Conservation (phyloP, 2,888 invertebrate species). For the Pocota personata region DNA sequence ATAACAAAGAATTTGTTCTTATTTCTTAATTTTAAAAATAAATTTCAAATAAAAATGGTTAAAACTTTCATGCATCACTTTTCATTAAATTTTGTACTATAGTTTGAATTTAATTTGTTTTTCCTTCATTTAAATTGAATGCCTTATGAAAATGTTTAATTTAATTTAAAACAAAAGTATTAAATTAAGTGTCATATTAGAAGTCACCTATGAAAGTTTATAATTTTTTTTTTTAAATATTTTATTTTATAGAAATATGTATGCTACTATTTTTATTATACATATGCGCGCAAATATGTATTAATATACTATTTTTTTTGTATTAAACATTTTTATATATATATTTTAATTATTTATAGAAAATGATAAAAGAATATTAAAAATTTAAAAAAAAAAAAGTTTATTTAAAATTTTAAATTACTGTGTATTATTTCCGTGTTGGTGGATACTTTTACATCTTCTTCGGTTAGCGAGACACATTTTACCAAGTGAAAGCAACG, state of each 20-base stretch:
- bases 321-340: slow-evolving; percentile 38
- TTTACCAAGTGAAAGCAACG: too few species aligned
- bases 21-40: not conserved
- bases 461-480: not conserved
- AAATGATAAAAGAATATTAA: slow-evolving; percentile 38
- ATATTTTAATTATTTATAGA: slow-evolving; percentile 69
- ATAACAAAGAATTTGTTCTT: not conserved
- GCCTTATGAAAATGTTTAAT: slow-evolving; percentile 48
- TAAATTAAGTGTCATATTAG: slow-evolving; percentile 82
- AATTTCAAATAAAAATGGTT: not conserved
- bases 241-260: slow-evolving; percentile 32
- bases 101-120: too few species aligned
- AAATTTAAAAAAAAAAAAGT: slow-evolving; percentile 76
- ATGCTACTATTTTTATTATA: slow-evolving; percentile 61
- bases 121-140: slow-evolving; percentile 19
- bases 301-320: slow-evolving; percentile 40
- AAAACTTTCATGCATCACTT: not conserved
- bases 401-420: slow-evolving; percentile 75
- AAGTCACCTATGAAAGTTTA: slow-evolving; percentile 50
- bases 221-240: slow-evolving; percentile 14
- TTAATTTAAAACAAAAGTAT: slow-evolving; percentile 77
- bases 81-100: slow-evolving; percentile 19
- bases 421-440: slow-evolving; percentile 20
- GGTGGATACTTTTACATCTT: not conserved
- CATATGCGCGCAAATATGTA: slow-evolving; percentile 70